Conservation (phyloP, 2,888 invertebrate genomes). For the Athripsodes cinereus region DNA sequence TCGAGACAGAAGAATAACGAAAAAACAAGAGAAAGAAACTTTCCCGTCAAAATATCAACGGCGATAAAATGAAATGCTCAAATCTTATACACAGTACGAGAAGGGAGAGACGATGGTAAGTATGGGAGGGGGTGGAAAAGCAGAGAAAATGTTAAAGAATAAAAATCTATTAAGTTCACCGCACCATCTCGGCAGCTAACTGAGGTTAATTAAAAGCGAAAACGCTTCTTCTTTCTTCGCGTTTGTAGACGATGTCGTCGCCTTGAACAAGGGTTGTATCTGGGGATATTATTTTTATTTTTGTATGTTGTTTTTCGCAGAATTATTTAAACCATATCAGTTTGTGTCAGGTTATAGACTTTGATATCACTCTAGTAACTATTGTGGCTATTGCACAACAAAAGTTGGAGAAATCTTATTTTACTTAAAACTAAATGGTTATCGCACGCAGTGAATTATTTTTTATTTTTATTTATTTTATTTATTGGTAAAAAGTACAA, state of each 20-base stretch:
- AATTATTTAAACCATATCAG: no score
- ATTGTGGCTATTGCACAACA: no score
- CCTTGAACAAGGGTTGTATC: background rate
- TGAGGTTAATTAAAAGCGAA: slow-evolving; percentile 29
- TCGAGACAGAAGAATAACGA: background rate
- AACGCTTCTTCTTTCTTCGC: slow-evolving; percentile 27
- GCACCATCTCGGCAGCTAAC: slow-evolving; percentile 26
- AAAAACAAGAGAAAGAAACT: slow-evolving; percentile 8
- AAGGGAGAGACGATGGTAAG: background rate
- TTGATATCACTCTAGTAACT: no score
- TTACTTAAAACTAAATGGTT: no score
- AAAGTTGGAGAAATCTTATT: no score
- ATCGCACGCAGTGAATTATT: no score
- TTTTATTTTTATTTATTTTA: no score
- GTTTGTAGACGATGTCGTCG: slow-evolving; percentile 25
- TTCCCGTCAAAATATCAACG: slow-evolving; percentile 17
- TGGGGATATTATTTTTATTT: background rate
- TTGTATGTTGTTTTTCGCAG: no score
- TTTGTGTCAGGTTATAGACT: no score
- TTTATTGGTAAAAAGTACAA: no score
- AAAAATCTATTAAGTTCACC: slow-evolving; percentile 28
- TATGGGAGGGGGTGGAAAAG: background rate
- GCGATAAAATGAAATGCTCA: slow-evolving; percentile 25
- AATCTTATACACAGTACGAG: slow-evolving; percentile 24
- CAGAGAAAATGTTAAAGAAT: slow-evolving; percentile 25